phyloP scores from a whole-genome alignment of 2,113 vertebrate genomes.

The Elephantulus edwardii region DNA sequence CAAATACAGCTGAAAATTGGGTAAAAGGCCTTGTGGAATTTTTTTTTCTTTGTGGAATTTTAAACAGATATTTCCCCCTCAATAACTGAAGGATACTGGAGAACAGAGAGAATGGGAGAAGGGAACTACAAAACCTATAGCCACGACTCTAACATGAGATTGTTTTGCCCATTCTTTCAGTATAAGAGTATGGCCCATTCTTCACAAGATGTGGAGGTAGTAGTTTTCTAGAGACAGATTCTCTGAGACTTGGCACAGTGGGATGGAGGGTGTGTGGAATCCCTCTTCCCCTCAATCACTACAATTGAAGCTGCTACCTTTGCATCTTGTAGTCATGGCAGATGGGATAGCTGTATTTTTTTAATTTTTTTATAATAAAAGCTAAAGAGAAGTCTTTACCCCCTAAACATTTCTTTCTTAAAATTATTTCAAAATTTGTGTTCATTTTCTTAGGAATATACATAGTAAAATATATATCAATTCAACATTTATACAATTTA shows the following conservation, averaged over 20 bases:
- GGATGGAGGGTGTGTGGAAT: neutral
- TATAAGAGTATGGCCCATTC: neutral
- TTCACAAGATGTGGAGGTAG: neutral
- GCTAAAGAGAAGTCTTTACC: neutral
- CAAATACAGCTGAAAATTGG: slow-evolving; percentile 5
- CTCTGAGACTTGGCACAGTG: too few species aligned
- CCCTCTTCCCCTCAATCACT: neutral
- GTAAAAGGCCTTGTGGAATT: neutral
- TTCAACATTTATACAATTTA: neutral
- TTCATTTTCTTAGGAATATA: neutral
- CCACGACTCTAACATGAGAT: neutral
- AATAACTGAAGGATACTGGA: neutral
- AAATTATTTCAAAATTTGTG: neutral
- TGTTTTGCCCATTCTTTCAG: neutral
- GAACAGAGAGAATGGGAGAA: neutral
- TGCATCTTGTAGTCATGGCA: neutral
- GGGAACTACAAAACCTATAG: neutral
- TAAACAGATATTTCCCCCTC: neutral
- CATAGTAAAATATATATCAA: neutral
- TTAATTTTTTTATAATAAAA: neutral
- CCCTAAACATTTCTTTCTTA: neutral
- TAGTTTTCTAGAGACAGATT: slow-evolving; percentile 11
- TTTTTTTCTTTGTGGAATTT: neutral
- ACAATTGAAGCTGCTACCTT: too few species aligned
- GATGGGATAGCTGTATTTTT: neutral